phyloP scores from a whole-genome alignment of 2,888 invertebrate species.

The Pristionchus exspectatus region DNA sequence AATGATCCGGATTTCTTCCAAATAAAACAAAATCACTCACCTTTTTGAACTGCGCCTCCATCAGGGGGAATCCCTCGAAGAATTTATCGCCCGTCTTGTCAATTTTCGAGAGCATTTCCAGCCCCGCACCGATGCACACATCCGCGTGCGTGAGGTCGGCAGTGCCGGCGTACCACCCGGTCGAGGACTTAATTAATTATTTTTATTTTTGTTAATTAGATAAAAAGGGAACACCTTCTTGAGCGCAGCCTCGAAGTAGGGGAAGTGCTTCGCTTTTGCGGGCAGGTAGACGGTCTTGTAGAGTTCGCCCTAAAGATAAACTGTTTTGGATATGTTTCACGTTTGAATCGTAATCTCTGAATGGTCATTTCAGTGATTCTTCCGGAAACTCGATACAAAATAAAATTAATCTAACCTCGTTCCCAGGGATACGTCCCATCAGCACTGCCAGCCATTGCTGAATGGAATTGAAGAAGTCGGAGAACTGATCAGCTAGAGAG shows the following conservation, averaged over 20 bases:
- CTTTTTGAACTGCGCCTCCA: constrained; percentile 2
- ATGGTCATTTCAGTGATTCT: neutral
- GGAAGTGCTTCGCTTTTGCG: neutral
- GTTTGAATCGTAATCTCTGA: neutral
- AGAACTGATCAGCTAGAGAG: constrained; percentile 9
- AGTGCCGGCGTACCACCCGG: constrained; percentile 21
- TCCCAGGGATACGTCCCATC: neutral
- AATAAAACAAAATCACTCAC: neutral
- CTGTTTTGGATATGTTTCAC: neutral
- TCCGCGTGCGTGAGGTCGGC: neutral
- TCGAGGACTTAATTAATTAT: neutral
- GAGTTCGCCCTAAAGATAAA: neutral
- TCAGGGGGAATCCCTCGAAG: constrained; percentile 31
- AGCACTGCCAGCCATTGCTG: neutral
- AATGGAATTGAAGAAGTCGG: neutral
- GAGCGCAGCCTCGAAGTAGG: constrained; percentile 8
- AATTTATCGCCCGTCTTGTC: neutral
- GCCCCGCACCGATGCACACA: neutral
- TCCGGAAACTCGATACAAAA: neutral
- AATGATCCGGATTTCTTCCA: neutral
- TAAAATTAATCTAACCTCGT: neutral
- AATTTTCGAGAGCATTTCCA: neutral
- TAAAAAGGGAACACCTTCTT: constrained; percentile 16
- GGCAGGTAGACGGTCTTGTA: neutral
- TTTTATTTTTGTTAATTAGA: neutral